Percentiles rank a stretch among this genome's conserved stretches.
Conservation (phyloP, 2,113 vertebrate species). For the Phrynosoma platyrhinos region DNA sequence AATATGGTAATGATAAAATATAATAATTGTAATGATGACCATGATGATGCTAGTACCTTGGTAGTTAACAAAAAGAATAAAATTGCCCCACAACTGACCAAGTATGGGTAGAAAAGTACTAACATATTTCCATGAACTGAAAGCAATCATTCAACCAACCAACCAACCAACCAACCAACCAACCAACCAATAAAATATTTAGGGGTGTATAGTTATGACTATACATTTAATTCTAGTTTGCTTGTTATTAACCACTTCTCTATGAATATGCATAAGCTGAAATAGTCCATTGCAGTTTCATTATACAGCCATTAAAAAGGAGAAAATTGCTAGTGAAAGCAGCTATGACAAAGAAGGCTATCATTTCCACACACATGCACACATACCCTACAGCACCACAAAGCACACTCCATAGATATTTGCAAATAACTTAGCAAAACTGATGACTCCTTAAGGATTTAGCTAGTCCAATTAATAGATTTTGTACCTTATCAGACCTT, state of each 20-base stretch:
- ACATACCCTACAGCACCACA: slow-evolving; percentile 23
- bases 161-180: no score
- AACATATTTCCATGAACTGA: slow-evolving; percentile 38
- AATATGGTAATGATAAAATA: no score
- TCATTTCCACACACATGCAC: slow-evolving; percentile 30
- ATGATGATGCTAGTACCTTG: no score
- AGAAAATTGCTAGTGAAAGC: slow-evolving; percentile 56
- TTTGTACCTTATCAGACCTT: slow-evolving; percentile 35
- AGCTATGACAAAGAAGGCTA: slow-evolving; percentile 34
- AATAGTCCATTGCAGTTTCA: slow-evolving; percentile 63
- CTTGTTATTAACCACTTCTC: slow-evolving; percentile 54
- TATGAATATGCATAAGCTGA: slow-evolving; percentile 59
- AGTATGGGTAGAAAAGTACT: neutral
- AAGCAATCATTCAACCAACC: no score
- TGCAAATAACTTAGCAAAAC: slow-evolving; percentile 36
- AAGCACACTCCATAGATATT: slow-evolving; percentile 25
- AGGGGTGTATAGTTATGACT: neutral
- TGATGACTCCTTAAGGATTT: slow-evolving; percentile 32
- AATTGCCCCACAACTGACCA: neutral
- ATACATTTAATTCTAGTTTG: slow-evolving; percentile 55
- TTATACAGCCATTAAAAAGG: slow-evolving; percentile 62
- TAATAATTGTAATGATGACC: no score
- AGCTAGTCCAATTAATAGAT: slow-evolving; percentile 33
- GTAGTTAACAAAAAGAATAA: neutral
- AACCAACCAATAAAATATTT: slow-evolving; percentile 10